Evolutionary conservation across 2,113 vertebrate genomes (phyloP).

Genomic region (Stomatorhinus ivindoensis): DNA sequence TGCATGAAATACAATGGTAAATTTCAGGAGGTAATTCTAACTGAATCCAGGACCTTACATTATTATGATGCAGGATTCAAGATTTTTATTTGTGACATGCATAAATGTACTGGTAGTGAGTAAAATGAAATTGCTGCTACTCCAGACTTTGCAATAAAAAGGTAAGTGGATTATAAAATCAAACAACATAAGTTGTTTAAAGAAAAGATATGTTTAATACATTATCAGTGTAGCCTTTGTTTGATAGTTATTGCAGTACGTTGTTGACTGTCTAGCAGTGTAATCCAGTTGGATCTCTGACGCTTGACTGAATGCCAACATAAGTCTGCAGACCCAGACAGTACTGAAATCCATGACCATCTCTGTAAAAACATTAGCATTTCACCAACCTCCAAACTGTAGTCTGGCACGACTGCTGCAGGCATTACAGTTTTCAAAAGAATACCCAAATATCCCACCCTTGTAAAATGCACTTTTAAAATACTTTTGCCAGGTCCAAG

Average conservation of each 20-base stretch:
- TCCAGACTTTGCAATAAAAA: not conserved
- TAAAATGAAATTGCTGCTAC: not conserved
- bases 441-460: constrained; percentile 24
- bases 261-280: not conserved
- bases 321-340: constrained; percentile 20
- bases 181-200: not conserved
- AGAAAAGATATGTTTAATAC: not conserved
- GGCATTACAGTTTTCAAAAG: constrained; percentile 4
- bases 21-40: not conserved
- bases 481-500: constrained; percentile 23
- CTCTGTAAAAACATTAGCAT: constrained; percentile 26
- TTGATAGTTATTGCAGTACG: not conserved
- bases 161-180: not conserved
- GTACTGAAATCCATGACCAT: constrained; percentile 19
- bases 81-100: not conserved
- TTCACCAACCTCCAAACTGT: constrained; percentile 22
- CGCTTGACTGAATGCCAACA: constrained; percentile 34
- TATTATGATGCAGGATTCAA: not conserved
- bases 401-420: constrained; percentile 25
- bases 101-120: not conserved
- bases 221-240: not conserved
- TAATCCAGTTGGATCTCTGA: not conserved
- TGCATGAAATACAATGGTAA: not conserved
- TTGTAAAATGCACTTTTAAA: constrained; percentile 27
- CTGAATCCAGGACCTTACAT: not conserved